Evolutionary conservation across 2,797 vertebrate species (phyloP), one percentile per base, ranked within the genome.

Genomic region (Sebastes steindachneri): DNA sequence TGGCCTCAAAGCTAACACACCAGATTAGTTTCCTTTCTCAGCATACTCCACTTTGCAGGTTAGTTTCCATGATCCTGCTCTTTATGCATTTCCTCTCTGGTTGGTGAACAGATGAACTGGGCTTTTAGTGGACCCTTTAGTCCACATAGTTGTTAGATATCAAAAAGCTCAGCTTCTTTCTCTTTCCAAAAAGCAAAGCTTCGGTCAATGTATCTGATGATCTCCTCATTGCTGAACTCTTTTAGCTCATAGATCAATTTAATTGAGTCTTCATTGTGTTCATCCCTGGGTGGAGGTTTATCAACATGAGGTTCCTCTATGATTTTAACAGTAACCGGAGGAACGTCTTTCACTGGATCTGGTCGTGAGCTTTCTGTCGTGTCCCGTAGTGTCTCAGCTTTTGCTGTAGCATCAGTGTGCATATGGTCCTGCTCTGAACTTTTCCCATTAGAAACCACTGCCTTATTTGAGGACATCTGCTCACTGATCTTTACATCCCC

Each of bases 161-260:
- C 97, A 73, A 97, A 98, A 86, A 98, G 93, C 85, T 98, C 97
- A 0, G 97, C 97, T 90, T 99, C 98, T 86, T 97, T 98, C 94
- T 98, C 97, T 92, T 99, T 99, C 98, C 99, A 99, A 92, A 99
- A 99, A 67, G 98, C 97, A 94, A 99, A 99, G 89, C 98, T 99
- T 51, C 97, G 96, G 83, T 99, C 98, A 5, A 99, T 99, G 88
- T 99, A 99, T 85, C 96, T 95, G 85, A 98, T 99, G 83, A 99
- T 97, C 71, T 98, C 97, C 82, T 99, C 97, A 26, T 98, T 97
- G 80, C 97, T 98, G 92, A 99, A 99, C 86, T 99, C 98, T 64
- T 98, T 98, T 62, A 98, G 96, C 79, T 98, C 98, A 0, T 96
- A 97, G 70, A 98, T 95, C 1, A 96, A 89, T 90, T 96, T 96